Evolutionary conservation across 1,140 invertebrate genomes (phyloP), one percentile per base, ranked within the genome.

Genomic region (Bactericera cockerelli): DNA sequence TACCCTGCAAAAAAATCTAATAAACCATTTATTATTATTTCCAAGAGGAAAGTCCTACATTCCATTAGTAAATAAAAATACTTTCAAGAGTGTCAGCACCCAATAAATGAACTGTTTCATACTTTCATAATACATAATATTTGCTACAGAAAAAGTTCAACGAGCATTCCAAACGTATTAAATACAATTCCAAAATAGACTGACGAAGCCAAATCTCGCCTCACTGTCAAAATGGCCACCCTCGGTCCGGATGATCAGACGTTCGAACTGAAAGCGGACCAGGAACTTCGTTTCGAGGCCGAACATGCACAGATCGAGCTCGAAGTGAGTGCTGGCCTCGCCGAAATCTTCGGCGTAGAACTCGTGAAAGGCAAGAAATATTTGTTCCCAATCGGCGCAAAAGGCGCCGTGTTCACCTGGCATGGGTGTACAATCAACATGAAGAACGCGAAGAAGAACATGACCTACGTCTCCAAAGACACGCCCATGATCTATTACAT

Each of bases 341-440:
- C 91, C 0, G 96, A 99, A 77, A 79, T 98, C 53, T 99, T 98
- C 76, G 96, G 96, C 0, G 94, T 93, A 0, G 95, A 98, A 74
- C 69, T 99, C 59, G 87, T 95, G 0, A 89, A 90, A 72, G 89
- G 89, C 22, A 97, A 93, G 73, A 81, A 83, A 16, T 98, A 98
- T 72, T 83, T 83, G 63, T 98, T 98, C 70, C 78, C 80, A 22
- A 77, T 83, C 4, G 93, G 93, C 1, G 86, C 92, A 1, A 98
- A 98, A 76, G 83, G 95, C 14, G 95, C 95, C 0, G 84, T 98
- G 1, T 99, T 89, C 67, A 95, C 95, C 8, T 99, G 88, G 81
- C 90, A 98, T 70, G 93, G 93, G 1, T 97, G 93, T 69, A 82
- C 80, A 0, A 70, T 96, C 36, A 82, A 91, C 71, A 67, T 94